phyloP scores from a whole-genome alignment of 1,140 invertebrate species.

The Heliconius hermathena region DNA sequence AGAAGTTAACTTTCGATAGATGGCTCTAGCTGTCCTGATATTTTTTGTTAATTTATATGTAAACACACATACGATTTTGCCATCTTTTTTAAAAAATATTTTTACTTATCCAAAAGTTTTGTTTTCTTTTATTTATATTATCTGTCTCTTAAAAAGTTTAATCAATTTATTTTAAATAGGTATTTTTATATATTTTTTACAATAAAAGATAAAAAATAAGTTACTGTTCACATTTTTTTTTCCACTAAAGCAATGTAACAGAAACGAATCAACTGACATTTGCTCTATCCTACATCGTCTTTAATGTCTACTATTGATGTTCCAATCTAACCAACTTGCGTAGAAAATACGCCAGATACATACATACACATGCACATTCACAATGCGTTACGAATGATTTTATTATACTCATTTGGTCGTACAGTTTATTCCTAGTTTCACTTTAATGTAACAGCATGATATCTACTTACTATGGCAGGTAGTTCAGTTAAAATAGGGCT shows the following conservation, averaged over 20 bases:
- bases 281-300: too few species aligned
- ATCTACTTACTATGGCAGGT: neutral
- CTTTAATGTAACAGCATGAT: constrained; percentile 14
- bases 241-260: neutral
- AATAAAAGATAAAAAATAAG: too few species aligned
- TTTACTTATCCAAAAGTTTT: too few species aligned
- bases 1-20: neutral
- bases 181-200: too few species aligned
- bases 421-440: constrained; percentile 30
- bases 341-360: constrained; percentile 29
- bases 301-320: neutral
- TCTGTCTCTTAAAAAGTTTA: too few species aligned
- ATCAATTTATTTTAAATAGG: too few species aligned
- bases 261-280: neutral
- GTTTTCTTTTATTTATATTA: too few species aligned
- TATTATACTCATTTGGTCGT: constrained; percentile 25
- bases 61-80: neutral
- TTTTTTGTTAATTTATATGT: neutral
- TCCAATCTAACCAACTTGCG: neutral
- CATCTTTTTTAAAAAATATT: too few species aligned
- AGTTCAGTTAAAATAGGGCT: neutral
- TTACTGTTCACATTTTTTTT: too few species aligned
- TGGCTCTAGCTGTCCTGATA: neutral
- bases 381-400: constrained; percentile 31
- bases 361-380: constrained; percentile 2